A percentile compares a stretch with the other conserved stretches of the same genome.
phyloP scores from a whole-genome alignment of 1,140 invertebrate genomes.

The Microplitis demolitor region DNA sequence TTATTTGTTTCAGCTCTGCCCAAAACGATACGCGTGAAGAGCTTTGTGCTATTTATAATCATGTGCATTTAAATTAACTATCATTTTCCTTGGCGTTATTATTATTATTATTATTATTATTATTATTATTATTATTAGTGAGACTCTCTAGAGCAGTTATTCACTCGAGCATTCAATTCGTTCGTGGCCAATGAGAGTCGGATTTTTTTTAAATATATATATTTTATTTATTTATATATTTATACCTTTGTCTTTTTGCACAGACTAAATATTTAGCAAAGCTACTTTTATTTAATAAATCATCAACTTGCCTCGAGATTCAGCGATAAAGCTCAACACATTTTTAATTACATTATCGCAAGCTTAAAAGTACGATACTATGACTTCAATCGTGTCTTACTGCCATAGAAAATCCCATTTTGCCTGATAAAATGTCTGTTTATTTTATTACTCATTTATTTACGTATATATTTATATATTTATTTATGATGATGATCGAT shows the following conservation, averaged over 20 bases:
- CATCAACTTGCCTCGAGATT: not conserved
- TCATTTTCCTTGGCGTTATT: constrained; percentile 44
- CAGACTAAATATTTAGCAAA: constrained; percentile 3
- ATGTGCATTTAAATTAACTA: constrained; percentile 53
- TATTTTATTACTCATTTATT: constrained; percentile 26
- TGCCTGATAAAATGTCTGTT: constrained; percentile 35
- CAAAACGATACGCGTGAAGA: constrained; percentile 41
- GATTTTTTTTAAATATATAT: not conserved
- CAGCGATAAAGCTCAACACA: not conserved
- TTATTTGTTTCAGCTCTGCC: constrained; percentile 51
- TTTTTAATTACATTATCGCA: constrained; percentile 6
- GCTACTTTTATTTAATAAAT: constrained; percentile 5
- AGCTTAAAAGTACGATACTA: too few species aligned
- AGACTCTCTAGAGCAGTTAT: constrained; percentile 46
- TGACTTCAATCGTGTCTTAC: not conserved
- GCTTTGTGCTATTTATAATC: constrained; percentile 61
- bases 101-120: too few species aligned
- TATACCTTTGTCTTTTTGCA: not conserved
- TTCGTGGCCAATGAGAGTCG: not conserved
- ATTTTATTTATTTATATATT: constrained; percentile 7
- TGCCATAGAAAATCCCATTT: constrained; percentile 46
- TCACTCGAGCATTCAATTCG: not conserved
- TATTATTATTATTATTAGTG: constrained; percentile 15
- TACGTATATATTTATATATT: constrained; percentile 24
- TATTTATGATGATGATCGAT: constrained; percentile 36